phyloP scores from a whole-genome alignment of 2,888 invertebrate genomes.

The Trachelus tabidus region DNA sequence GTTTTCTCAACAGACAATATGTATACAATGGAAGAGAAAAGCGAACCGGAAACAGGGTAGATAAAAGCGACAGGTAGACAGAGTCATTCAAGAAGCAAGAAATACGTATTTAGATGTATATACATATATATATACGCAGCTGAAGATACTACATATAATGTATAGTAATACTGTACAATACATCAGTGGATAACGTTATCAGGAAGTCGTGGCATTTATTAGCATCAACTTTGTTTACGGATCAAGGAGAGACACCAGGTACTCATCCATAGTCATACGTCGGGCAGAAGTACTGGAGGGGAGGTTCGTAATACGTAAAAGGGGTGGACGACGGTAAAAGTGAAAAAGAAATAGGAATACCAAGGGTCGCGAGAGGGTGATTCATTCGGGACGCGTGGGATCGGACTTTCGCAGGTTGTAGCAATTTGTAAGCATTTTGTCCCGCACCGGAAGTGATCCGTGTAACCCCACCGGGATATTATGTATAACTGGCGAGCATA shows the following conservation, averaged over 20 bases:
- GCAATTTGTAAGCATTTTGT: constrained; percentile 10
- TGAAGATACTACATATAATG: background rate
- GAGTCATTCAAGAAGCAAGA: background rate
- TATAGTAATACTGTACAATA: background rate
- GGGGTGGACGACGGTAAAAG: background rate
- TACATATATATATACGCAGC: background rate
- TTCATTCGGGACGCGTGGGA: background rate
- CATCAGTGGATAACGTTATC: background rate
- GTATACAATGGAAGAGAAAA: background rate
- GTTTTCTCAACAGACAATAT: background rate
- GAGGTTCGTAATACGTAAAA: background rate
- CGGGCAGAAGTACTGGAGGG: background rate
- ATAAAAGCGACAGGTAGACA: background rate
- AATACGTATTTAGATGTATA: background rate
- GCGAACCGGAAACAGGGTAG: background rate
- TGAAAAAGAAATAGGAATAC: background rate
- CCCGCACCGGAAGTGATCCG: constrained; percentile 12
- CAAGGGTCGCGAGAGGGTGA: background rate
- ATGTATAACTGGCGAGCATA: constrained; percentile 7
- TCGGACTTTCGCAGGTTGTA: background rate
- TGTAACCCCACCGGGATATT: constrained; percentile 10
- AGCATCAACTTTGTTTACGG: background rate
- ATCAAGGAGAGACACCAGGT: background rate
- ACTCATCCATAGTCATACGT: background rate
- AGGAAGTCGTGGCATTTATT: background rate